phyloP scores from a whole-genome alignment of 2,113 vertebrate species.

The Eulacestoma nigropectus region DNA sequence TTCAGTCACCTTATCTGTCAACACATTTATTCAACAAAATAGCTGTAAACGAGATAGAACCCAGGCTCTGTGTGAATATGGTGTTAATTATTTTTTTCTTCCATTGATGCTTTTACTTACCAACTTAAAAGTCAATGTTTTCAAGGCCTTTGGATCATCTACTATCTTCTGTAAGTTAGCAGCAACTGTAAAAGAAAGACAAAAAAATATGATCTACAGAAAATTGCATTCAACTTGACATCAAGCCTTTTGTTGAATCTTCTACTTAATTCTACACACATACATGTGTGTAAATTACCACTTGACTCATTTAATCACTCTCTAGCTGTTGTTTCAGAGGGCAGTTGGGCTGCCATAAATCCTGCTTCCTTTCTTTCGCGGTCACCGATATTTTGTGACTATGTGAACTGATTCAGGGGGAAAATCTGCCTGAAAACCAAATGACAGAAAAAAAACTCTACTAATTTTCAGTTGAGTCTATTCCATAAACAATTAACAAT shows the following conservation, averaged over 20 bases:
- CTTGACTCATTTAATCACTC: neutral
- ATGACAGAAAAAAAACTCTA: neutral
- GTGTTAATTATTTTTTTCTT: neutral
- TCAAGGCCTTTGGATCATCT: constrained; percentile 94
- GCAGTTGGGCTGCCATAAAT: neutral
- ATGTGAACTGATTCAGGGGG: neutral
- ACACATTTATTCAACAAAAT: neutral
- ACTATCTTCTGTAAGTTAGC: constrained; percentile 99
- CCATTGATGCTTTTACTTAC: constrained; percentile 78
- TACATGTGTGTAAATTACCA: neutral
- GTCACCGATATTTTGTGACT: neutral
- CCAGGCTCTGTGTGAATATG: neutral
- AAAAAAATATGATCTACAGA: neutral
- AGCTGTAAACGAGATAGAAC: neutral
- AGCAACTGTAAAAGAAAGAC: constrained; percentile 86
- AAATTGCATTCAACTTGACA: constrained; percentile 6
- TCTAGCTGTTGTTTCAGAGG: neutral
- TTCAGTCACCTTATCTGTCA: neutral
- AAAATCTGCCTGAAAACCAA: neutral
- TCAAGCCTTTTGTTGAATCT: neutral
- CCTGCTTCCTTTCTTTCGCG: neutral
- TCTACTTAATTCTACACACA: neutral
- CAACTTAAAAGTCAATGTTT: constrained; percentile 97
- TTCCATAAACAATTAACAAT: neutral
- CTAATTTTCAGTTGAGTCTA: neutral